Conservation (phyloP, 2,797 vertebrate genomes). For the Sitta carolinensis region DNA sequence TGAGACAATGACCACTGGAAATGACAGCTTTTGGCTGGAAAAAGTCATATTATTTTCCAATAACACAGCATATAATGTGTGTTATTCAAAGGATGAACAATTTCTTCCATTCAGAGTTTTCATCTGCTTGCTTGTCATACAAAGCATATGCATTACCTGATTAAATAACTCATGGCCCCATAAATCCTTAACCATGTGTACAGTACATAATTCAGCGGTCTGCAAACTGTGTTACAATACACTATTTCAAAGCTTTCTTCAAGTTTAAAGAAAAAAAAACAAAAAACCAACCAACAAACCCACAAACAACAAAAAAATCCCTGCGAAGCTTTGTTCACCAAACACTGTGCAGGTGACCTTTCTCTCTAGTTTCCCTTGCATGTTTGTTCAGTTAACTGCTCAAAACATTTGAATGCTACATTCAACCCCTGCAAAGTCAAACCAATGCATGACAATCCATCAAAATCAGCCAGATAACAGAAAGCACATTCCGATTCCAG, state of each 20-base stretch:
- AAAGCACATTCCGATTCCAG: slow-evolving; percentile 55
- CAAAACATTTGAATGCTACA: slow-evolving; percentile 61
- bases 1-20: neutral
- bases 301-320: neutral
- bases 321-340: slow-evolving; percentile 35
- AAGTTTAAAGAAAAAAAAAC: neutral
- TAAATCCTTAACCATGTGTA: slow-evolving; percentile 64
- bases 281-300: neutral
- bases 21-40: neutral
- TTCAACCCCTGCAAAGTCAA: slow-evolving; percentile 73
- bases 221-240: slow-evolving; percentile 33
- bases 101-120: slow-evolving; percentile 49
- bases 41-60: slow-evolving; percentile 4
- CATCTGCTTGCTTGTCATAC: slow-evolving; percentile 22
- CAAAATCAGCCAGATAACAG: slow-evolving; percentile 71
- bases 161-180: slow-evolving; percentile 63
- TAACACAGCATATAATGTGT: neutral
- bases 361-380: slow-evolving; percentile 40
- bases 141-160: slow-evolving; percentile 41
- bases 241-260: slow-evolving; percentile 9
- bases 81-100: slow-evolving; percentile 25
- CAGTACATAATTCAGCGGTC: slow-evolving; percentile 54
- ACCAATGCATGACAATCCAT: slow-evolving; percentile 65
- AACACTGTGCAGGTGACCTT: slow-evolving; percentile 58
- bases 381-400: slow-evolving; percentile 68